Conservation (phyloP, 1,140 invertebrate species). For the Hypothenemus hampei region DNA sequence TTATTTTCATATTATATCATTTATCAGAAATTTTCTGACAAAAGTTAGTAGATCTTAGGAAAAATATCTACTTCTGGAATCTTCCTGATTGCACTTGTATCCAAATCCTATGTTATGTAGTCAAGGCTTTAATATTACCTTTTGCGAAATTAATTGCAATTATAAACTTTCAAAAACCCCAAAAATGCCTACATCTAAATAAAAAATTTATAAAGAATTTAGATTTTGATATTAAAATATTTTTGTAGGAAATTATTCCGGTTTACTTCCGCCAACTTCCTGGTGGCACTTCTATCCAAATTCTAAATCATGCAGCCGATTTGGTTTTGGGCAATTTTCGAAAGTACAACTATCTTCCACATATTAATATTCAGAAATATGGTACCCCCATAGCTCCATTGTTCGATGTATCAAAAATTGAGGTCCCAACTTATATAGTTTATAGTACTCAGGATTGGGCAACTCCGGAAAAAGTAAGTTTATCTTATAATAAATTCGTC, state of each 20-base stretch:
- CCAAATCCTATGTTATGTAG: too few species aligned
- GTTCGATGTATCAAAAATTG: slow-evolving; percentile 38
- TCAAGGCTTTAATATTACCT: too few species aligned
- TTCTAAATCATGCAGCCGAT: slow-evolving; percentile 39
- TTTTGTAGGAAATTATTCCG: slow-evolving; percentile 36
- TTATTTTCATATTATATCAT: too few species aligned
- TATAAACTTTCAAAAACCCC: too few species aligned
- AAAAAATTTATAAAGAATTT: too few species aligned
- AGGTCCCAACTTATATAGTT: slow-evolving; percentile 38
- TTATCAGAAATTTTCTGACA: too few species aligned
- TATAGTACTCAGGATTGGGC: slow-evolving; percentile 40
- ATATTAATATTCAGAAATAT: slow-evolving; percentile 28
- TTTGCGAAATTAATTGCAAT: too few species aligned
- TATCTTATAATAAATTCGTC: background rate
- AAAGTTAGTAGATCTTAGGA: too few species aligned
- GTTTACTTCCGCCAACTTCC: slow-evolving; percentile 41
- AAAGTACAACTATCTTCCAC: slow-evolving; percentile 36
- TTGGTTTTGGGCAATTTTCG: slow-evolving; percentile 36
- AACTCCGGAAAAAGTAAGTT: slow-evolving; percentile 35
- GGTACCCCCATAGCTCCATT: slow-evolving; percentile 32
- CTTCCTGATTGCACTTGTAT: too few species aligned
- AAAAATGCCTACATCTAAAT: too few species aligned
- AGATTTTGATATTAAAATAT: too few species aligned
- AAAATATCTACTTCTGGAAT: too few species aligned
- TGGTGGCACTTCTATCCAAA: slow-evolving; percentile 38